These are phyloP conservation scores for Tinea pellionella DNA, from an alignment of 2,888 invertebrate genomes.

Conservation along the genomic window DNA sequence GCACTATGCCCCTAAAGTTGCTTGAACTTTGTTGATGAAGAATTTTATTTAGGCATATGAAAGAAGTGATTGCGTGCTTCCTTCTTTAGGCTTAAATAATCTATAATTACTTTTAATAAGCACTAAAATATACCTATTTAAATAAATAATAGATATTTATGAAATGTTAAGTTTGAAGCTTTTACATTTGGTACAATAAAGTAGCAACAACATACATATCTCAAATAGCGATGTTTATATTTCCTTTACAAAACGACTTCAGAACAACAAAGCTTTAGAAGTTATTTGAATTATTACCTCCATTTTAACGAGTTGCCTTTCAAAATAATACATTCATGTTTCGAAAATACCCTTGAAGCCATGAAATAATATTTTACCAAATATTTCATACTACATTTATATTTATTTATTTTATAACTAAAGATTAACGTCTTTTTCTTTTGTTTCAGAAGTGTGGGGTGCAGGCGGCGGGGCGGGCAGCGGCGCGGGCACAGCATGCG, in stretches of 20 bases:
- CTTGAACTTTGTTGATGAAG: not conserved
- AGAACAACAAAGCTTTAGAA: slow-evolving; percentile 7
- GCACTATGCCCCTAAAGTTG: slow-evolving; percentile 21
- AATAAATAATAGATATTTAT: not conserved
- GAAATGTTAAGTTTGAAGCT: not conserved
- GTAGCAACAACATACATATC: not conserved
- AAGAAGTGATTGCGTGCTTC: not conserved
- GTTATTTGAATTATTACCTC: not conserved
- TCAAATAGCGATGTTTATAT: slow-evolving; percentile 7
- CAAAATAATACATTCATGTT: not conserved
- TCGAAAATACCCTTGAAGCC: not conserved
- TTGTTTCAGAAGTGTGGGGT: slow-evolving; percentile 58
- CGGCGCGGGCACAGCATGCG: slow-evolving; percentile 66
- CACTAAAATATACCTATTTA: no score
- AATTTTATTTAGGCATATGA: not conserved
- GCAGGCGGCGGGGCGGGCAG: slow-evolving; percentile 54
- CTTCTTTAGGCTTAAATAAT: not conserved
- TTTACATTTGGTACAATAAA: not conserved
- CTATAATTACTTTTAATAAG: no score
- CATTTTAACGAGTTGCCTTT: not conserved
- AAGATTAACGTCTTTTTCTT: not conserved
- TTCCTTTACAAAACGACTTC: slow-evolving; percentile 7
- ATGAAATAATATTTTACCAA: not conserved
- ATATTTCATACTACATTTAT: not conserved
- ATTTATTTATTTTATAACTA: not conserved